Conservation (phyloP, 2,113 vertebrate species). For the Oostethus manadensis region DNA sequence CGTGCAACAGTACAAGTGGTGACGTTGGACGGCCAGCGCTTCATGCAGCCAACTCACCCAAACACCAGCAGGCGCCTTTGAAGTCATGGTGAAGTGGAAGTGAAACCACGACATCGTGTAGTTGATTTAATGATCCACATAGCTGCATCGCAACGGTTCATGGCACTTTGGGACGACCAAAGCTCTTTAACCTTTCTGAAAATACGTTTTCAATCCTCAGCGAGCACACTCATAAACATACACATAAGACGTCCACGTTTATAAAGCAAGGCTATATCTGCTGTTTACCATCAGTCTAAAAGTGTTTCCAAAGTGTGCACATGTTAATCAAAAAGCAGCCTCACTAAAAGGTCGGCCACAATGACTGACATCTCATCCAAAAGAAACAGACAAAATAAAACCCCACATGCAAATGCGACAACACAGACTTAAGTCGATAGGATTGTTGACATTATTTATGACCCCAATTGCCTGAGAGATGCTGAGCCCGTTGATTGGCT, state of each 20-base stretch:
- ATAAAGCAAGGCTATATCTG: not conserved
- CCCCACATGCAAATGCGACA: constrained; percentile 31
- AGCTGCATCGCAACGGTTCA: not conserved
- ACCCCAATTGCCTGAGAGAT: constrained; percentile 18
- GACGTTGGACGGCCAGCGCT: too few species aligned
- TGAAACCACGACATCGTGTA: not conserved
- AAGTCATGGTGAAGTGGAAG: too few species aligned
- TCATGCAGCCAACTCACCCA: too few species aligned
- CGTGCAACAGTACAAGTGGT: too few species aligned
- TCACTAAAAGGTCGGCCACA: constrained; percentile 45
- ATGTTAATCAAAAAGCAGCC: constrained; percentile 46
- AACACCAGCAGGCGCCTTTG: too few species aligned
- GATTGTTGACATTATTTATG: constrained; percentile 29
- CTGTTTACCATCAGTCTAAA: constrained; percentile 21
- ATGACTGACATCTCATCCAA: constrained; percentile 50
- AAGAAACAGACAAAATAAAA: constrained; percentile 9
- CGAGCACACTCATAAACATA: not conserved
- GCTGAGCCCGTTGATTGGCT: constrained; percentile 15
- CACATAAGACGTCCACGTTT: not conserved
- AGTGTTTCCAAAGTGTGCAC: constrained; percentile 21
- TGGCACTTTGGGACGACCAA: not conserved
- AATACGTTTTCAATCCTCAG: not conserved
- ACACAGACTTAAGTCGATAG: constrained; percentile 32
- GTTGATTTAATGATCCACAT: not conserved
- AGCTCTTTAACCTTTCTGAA: not conserved